These are phyloP conservation scores for Sycophila texana DNA, from an alignment of 2,888 invertebrate species.

Conservation along the genomic window DNA sequence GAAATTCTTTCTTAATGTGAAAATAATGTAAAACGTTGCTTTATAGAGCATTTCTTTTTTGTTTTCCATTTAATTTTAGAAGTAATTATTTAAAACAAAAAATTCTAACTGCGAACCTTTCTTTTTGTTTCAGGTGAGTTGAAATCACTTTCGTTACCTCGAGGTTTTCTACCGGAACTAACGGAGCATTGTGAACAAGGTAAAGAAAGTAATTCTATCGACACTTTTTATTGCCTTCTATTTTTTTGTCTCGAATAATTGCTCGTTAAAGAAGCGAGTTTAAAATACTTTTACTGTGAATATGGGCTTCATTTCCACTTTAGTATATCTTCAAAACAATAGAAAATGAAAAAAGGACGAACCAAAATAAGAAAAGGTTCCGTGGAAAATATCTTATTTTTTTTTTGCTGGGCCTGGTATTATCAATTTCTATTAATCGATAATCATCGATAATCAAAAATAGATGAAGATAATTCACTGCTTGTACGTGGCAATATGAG, in stretches of 20 bases:
- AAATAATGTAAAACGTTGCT: too few relatives aligned
- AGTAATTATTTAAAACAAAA: background rate
- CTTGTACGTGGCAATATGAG: constrained; percentile 38
- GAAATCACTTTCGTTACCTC: constrained; percentile 76
- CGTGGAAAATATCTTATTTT: background rate
- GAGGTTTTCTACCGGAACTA: constrained; percentile 70
- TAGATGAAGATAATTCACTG: constrained; percentile 46
- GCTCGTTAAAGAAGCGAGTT: too few relatives aligned
- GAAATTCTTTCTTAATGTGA: constrained; percentile 1
- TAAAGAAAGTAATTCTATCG: constrained; percentile 58
- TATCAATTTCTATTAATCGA: constrained; percentile 7
- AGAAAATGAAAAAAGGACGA: constrained; percentile 1
- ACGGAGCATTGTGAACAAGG: constrained; percentile 65
- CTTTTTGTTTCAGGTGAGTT: constrained; percentile 80
- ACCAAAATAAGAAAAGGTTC: background rate
- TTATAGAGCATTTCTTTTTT: background rate
- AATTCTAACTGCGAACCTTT: background rate
- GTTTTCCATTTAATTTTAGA: background rate
- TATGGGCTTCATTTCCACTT: too few relatives aligned
- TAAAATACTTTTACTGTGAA: too few relatives aligned
- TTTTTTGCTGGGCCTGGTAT: too few relatives aligned
- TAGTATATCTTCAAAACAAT: too few relatives aligned
- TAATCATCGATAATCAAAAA: constrained; percentile 22
- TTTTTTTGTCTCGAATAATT: too few relatives aligned
- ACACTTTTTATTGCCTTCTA: too few relatives aligned